Conservation (phyloP, 2,888 invertebrate genomes). For the Saturnia japonica region DNA sequence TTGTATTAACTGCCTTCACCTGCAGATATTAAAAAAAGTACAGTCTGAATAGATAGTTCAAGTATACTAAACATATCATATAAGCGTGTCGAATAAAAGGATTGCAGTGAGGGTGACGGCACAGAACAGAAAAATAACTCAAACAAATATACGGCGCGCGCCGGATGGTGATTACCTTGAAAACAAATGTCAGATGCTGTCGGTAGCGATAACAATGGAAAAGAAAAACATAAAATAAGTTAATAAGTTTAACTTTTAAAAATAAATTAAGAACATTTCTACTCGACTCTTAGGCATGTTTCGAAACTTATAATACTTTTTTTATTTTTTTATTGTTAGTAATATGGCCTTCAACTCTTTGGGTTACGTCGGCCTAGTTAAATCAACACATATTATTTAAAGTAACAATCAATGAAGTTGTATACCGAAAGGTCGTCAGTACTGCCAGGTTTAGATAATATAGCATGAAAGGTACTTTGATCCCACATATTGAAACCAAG, state of each 20-base stretch:
- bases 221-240: slow-evolving; percentile 47
- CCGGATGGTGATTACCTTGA: slow-evolving; percentile 71
- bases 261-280: too few relatives aligned
- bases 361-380: too few relatives aligned
- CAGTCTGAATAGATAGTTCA: background rate
- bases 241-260: slow-evolving; percentile 32
- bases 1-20: slow-evolving; percentile 93
- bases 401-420: too few relatives aligned
- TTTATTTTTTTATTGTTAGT: too few relatives aligned
- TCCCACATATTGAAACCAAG: too few relatives aligned
- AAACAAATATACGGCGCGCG: slow-evolving; percentile 43
- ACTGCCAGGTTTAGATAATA: too few relatives aligned
- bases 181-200: slow-evolving; percentile 78
- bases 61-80: background rate
- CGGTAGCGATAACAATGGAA: slow-evolving; percentile 74
- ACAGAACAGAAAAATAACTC: slow-evolving; percentile 47
- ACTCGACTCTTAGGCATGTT: too few relatives aligned
- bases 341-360: too few relatives aligned
- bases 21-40: slow-evolving; percentile 44
- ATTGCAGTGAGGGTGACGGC: slow-evolving; percentile 39
- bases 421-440: too few relatives aligned
- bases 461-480: too few relatives aligned
- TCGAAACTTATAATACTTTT: too few relatives aligned
- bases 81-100: slow-evolving; percentile 49
- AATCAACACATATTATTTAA: too few relatives aligned